These are phyloP conservation scores for Lochmaea capreae DNA, from an alignment of 2,888 invertebrate genomes.

Conservation along the genomic window DNA sequence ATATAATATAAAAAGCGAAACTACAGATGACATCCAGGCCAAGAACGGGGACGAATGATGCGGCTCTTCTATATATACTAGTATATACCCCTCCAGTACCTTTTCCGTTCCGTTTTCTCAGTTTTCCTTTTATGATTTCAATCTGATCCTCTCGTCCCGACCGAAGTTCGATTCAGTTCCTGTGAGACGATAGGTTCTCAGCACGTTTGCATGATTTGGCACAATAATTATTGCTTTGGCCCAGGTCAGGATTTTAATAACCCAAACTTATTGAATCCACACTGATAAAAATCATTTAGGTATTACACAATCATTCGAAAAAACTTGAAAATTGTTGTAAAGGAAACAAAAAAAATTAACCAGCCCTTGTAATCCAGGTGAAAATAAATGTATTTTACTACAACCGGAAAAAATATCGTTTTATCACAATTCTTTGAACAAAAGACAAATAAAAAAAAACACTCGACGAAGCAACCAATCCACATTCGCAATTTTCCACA, in stretches of 20 bases:
- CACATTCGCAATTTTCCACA: conserved; percentile 33
- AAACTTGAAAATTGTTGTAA: too few relatives aligned
- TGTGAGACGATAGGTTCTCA: conserved; percentile 2
- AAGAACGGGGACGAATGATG: conserved; percentile 40
- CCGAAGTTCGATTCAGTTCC: conserved; percentile 9
- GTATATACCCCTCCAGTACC: conserved; percentile 3
- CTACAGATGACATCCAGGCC: conserved; percentile 50
- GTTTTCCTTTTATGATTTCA: conserved; percentile 21
- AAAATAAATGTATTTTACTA: too few relatives aligned
- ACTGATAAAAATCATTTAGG: not conserved
- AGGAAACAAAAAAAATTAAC: too few relatives aligned
- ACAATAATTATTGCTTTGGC: conserved; percentile 11
- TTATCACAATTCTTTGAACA: conserved; percentile 9
- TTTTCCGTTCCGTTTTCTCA: conserved; percentile 28
- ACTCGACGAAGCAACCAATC: conserved; percentile 11
- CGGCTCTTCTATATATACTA: conserved; percentile 28
- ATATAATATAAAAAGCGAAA: conserved; percentile 51
- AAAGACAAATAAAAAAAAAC: conserved; percentile 12
- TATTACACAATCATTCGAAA: not conserved
- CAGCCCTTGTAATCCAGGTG: too few relatives aligned
- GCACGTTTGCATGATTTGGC: not conserved
- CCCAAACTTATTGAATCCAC: not conserved
- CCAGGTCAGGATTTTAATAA: conserved; percentile 2
- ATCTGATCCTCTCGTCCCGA: conserved; percentile 10
- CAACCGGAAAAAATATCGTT: not conserved